Conservation (phyloP, 1,140 invertebrate species). For the Dinoponera quadriceps region DNA sequence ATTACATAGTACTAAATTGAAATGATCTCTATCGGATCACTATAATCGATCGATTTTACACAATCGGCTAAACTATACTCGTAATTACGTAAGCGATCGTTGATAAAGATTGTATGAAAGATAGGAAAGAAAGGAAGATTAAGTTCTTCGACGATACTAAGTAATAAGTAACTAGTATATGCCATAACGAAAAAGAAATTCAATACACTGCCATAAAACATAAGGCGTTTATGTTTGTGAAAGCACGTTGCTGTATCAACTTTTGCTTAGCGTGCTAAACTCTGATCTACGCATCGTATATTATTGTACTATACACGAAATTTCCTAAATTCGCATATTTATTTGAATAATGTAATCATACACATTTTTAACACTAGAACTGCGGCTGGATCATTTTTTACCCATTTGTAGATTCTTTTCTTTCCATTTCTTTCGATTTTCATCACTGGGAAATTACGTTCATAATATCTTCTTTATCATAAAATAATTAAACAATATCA, state of each 20-base stretch:
- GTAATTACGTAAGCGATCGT: slow-evolving; percentile 8
- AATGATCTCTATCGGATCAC: neutral
- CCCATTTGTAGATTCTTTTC: too few species aligned
- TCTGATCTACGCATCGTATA: neutral
- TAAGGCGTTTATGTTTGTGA: slow-evolving; percentile 9
- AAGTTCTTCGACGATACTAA: neutral
- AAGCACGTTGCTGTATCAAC: slow-evolving; percentile 1
- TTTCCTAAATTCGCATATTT: slow-evolving; percentile 17
- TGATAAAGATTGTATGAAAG: neutral
- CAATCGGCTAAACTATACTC: slow-evolving; percentile 7
- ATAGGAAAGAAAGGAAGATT: neutral
- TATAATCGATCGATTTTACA: too few species aligned
- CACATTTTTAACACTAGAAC: too few species aligned
- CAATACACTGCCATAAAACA: slow-evolving; percentile 52
- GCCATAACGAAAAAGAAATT: slow-evolving; percentile 38
- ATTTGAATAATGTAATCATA: neutral
- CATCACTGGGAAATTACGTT: too few species aligned
- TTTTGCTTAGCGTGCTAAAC: neutral
- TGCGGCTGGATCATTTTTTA: too few species aligned
- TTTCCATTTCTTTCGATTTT: too few species aligned
- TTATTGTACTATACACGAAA: slow-evolving; percentile 20
- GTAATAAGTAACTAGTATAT: slow-evolving; percentile 27
- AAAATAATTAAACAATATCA: too few species aligned
- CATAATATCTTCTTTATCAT: too few species aligned
- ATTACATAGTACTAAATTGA: neutral